Evolutionary conservation across 2,113 vertebrate genomes (phyloP), one percentile per base, ranked within the genome.

Genomic region (Rhynchopsitta pachyrhyncha): DNA sequence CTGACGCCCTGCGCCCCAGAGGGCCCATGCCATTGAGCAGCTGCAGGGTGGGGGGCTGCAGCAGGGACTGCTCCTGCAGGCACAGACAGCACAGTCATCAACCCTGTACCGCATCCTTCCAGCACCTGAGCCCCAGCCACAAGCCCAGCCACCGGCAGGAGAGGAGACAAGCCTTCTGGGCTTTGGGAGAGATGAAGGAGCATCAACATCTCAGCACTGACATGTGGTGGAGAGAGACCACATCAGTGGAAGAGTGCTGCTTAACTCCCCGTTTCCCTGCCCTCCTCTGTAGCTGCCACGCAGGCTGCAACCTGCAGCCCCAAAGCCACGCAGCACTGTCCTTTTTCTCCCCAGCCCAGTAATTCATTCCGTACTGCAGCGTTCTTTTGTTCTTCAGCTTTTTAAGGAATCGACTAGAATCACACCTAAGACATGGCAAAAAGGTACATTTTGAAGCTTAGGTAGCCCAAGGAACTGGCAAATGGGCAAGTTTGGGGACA

Each of bases 1-100:
- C 99, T 0, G 99, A 99, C 2, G 99, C 99, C 59, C 99, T 95
- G 28, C 99, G 98, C n/a, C 99, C 99, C 86, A 99, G 98, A 7
- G 99, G 99, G 14, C 99, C 99, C 99, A 99, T 99, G 78, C 99
- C 99, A 1, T 99, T 99, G 76, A 99, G 97, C 91, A 99, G 98
- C 97, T 99, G 99, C 83, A 99, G 98, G 4, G 99, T 99, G 9
- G 99, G 99, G 3, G 99, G 99, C 98, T 99, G 99, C 96, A 99
- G 97, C 73, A 99, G 98, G 24, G 98, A 99, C 98, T 99, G 99
- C 94, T 99, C 99, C 99, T 99, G 96, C 57, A 39, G 69, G 59
- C 85, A 91, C 83, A 87, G 10, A 83, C 47, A 7, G 63, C 0
- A 2, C 25, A 0, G 42, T 89, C 1, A 94, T 1, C 25, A 4